Evolutionary conservation across 1,140 invertebrate species (phyloP).

Genomic region (Drosophila murphyi): DNA sequence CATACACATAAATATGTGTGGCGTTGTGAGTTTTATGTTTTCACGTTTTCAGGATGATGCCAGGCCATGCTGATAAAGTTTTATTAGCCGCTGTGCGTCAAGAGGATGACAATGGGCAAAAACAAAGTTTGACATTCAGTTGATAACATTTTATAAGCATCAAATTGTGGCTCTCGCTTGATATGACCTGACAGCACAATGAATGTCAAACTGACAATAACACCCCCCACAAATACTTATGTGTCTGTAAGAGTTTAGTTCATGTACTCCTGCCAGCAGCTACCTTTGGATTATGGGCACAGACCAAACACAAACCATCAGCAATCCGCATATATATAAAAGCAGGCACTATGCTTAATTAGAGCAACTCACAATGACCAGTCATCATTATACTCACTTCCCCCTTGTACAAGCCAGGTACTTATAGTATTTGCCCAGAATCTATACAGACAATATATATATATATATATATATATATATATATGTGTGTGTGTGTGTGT

Average conservation of each 20-base stretch:
- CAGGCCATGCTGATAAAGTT: slow-evolving; percentile 58
- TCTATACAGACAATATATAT: not conserved
- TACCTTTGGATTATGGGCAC: slow-evolving; percentile 25
- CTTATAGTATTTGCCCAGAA: slow-evolving; percentile 2
- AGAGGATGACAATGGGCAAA: slow-evolving; percentile 38
- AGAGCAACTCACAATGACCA: slow-evolving; percentile 20
- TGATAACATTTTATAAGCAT: slow-evolving; percentile 75
- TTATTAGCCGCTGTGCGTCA: slow-evolving; percentile 35
- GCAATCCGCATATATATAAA: not conserved
- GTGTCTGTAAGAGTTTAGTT: not conserved
- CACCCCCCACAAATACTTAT: not conserved
- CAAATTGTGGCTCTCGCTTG: slow-evolving; percentile 52
- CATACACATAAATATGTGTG: not conserved
- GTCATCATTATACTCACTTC: not conserved
- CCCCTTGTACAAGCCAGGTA: slow-evolving; percentile 1
- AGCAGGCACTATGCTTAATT: slow-evolving; percentile 22
- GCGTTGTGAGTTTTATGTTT: slow-evolving; percentile 25
- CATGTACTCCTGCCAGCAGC: slow-evolving; percentile 15
- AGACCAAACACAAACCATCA: slow-evolving; percentile 22
- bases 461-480: not conserved
- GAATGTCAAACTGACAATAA: slow-evolving; percentile 16
- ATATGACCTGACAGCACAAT: slow-evolving; percentile 44
- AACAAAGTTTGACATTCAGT: slow-evolving; percentile 63
- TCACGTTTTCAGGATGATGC: slow-evolving; percentile 29
- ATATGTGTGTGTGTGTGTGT: not conserved